Percentiles rank a stretch among this genome's conserved stretches.
These are phyloP conservation scores for Lithophane ornitopus DNA, from an alignment of 2,888 invertebrate species.

Conservation along the genomic window DNA sequence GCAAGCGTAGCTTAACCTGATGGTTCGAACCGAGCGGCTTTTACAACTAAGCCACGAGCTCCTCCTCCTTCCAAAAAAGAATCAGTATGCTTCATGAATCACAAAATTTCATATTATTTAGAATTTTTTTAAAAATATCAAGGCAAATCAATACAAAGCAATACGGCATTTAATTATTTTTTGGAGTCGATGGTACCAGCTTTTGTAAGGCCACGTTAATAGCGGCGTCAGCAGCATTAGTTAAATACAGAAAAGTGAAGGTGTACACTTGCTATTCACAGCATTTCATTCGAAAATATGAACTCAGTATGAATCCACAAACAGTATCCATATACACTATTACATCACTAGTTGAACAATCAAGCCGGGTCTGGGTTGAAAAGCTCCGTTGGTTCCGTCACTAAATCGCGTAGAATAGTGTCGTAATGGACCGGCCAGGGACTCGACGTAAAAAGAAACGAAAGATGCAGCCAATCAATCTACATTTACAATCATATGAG, in stretches of 20 bases:
- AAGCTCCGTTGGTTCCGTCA: slow-evolving; percentile 65
- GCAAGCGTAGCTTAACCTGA: no score
- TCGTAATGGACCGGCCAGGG: slow-evolving; percentile 81
- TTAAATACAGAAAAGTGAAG: not conserved
- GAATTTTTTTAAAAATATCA: not conserved
- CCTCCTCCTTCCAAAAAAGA: no score
- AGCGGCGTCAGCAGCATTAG: no score
- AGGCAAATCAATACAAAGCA: not conserved
- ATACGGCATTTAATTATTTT: not conserved
- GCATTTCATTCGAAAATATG: not conserved
- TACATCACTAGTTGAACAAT: slow-evolving; percentile 50
- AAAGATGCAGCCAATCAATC: slow-evolving; percentile 88
- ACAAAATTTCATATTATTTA: not conserved
- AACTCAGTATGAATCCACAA: slow-evolving; percentile 18
- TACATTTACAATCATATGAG: slow-evolving; percentile 90
- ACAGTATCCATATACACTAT: slow-evolving; percentile 15
- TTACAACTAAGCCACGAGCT: no score
- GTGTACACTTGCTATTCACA: not conserved
- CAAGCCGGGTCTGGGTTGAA: slow-evolving; percentile 48
- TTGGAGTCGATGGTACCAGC: not conserved
- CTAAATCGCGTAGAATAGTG: slow-evolving; percentile 80
- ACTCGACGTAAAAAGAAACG: slow-evolving; percentile 83
- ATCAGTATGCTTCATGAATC: not conserved
- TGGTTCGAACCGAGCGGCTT: no score
- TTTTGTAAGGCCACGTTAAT: not conserved